phyloP scores from a whole-genome alignment of 2,797 vertebrate species.

The Cynopterus sphinx region DNA sequence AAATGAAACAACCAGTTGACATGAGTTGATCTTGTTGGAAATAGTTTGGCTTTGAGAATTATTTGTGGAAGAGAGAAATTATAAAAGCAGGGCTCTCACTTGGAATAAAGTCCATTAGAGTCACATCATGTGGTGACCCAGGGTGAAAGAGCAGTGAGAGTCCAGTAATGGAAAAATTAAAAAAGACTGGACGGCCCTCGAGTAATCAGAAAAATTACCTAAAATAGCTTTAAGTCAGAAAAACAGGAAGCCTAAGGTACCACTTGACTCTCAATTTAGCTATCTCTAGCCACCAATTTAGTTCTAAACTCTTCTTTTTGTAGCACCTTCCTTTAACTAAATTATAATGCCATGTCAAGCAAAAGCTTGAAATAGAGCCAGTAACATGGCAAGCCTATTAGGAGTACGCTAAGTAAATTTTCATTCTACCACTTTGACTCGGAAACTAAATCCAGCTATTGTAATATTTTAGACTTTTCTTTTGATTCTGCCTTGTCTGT shows the following conservation, averaged over 20 bases:
- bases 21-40: neutral
- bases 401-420: slow-evolving; percentile 45
- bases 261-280: slow-evolving; percentile 58
- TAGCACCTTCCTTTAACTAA: slow-evolving; percentile 67
- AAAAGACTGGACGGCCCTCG: neutral
- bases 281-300: slow-evolving; percentile 53
- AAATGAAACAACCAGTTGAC: neutral
- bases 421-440: slow-evolving; percentile 34
- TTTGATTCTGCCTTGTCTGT: neutral
- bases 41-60: slow-evolving; percentile 12
- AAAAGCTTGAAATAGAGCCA: slow-evolving; percentile 56
- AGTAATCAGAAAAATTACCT: slow-evolving; percentile 21
- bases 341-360: slow-evolving; percentile 40
- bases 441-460: slow-evolving; percentile 7
- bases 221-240: slow-evolving; percentile 51
- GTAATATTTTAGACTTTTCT: slow-evolving; percentile 2
- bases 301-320: slow-evolving; percentile 43
- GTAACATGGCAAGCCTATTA: slow-evolving; percentile 27
- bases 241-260: slow-evolving; percentile 66
- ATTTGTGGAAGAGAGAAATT: slow-evolving; percentile 8
- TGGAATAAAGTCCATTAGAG: neutral
- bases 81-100: neutral
- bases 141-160: neutral
- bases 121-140: neutral
- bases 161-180: neutral